Percentiles rank a stretch among this genome's conserved stretches.
Evolutionary conservation across 2,113 vertebrate genomes (phyloP).

Genomic region (Epinephelus lanceolatus): DNA sequence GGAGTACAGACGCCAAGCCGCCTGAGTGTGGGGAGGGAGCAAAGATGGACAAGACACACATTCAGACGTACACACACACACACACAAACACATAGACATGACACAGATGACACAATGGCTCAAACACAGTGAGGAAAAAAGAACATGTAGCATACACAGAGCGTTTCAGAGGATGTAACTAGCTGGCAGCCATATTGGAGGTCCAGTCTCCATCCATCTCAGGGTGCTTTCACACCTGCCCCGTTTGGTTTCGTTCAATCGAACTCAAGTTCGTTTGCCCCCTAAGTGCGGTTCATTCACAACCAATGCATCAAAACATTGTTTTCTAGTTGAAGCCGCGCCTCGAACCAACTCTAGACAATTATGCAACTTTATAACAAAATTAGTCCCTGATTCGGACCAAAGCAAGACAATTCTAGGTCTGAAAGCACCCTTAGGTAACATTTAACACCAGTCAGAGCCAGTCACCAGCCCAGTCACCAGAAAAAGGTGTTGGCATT

Average conservation of each 20-base stretch:
- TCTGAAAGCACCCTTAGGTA: too few relatives aligned
- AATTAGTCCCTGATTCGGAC: too few relatives aligned
- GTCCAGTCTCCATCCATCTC: not conserved
- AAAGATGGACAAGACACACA: slow-evolving; percentile 58
- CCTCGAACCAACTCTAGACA: too few relatives aligned
- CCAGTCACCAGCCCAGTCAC: not conserved
- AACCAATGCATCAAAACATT: too few relatives aligned
- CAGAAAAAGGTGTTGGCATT: too few relatives aligned
- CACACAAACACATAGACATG: slow-evolving; percentile 21
- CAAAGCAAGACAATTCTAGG: too few relatives aligned
- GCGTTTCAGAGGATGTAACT: slow-evolving; percentile 18
- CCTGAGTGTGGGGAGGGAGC: slow-evolving; percentile 84
- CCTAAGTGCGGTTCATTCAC: too few relatives aligned
- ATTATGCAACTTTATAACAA: too few relatives aligned
- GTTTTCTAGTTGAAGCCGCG: too few relatives aligned
- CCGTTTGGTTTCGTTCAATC: too few relatives aligned
- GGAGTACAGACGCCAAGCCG: slow-evolving; percentile 91
- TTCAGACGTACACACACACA: slow-evolving; percentile 32
- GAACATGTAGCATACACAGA: slow-evolving; percentile 33
- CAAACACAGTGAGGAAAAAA: slow-evolving; percentile 59
- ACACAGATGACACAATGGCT: slow-evolving; percentile 55
- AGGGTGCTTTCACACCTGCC: too few relatives aligned
- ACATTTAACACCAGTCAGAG: not conserved
- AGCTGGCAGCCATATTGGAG: slow-evolving; percentile 53
- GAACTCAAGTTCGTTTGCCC: too few relatives aligned